Evolutionary conservation across 2,797 vertebrate genomes (phyloP).

Genomic region (Enteromius treurensis): DNA sequence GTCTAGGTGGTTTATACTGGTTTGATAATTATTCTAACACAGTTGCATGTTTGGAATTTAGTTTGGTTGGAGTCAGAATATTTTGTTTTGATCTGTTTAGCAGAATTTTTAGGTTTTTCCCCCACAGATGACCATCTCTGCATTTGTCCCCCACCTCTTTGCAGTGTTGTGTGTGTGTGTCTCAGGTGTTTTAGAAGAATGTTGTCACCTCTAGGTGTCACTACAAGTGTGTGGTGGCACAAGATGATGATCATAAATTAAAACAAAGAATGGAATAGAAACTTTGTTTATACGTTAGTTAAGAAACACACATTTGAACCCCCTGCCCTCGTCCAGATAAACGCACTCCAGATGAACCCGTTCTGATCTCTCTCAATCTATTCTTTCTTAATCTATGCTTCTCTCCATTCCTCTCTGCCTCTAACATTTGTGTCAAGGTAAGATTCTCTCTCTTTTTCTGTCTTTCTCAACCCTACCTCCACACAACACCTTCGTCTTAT

Average conservation of each 20-base stretch:
- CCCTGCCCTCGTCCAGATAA: constrained; percentile 51
- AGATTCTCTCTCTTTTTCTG: constrained; percentile 50
- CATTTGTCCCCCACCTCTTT: constrained; percentile 10
- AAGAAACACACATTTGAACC: constrained; percentile 49
- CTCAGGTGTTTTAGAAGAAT: background rate
- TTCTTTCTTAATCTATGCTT: constrained; percentile 55
- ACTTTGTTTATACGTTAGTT: background rate
- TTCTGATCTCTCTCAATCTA: constrained; percentile 32
- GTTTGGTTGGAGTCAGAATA: background rate
- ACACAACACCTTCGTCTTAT: background rate
- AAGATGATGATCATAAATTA: background rate
- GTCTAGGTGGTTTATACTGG: background rate
- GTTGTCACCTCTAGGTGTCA: constrained; percentile 39
- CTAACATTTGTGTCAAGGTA: constrained; percentile 66
- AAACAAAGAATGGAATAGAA: background rate
- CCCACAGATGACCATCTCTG: constrained; percentile 17
- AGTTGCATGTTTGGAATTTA: background rate
- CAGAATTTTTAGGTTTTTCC: background rate
- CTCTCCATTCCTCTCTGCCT: constrained; percentile 54
- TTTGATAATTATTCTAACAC: background rate
- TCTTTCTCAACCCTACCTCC: constrained; percentile 11
- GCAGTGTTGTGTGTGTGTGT: constrained; percentile 17
- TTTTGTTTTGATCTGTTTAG: background rate
- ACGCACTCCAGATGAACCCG: constrained; percentile 32
- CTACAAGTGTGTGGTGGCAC: constrained; percentile 12